Percentiles rank a stretch among this genome's conserved stretches.
Conservation (phyloP, 2,797 vertebrate species). For the Channallabes apus region DNA sequence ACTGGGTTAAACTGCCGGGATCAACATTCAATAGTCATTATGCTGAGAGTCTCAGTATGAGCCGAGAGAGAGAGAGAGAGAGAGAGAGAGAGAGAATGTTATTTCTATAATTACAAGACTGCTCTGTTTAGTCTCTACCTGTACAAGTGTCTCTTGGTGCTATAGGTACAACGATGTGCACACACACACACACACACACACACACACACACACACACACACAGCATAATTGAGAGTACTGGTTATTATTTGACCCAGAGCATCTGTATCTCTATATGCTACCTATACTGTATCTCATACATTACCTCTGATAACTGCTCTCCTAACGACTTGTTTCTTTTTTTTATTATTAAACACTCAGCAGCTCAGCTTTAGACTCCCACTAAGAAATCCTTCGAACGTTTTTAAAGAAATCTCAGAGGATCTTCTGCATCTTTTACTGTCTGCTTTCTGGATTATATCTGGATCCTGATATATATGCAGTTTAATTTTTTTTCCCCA, state of each 20-base stretch:
- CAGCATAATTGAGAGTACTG: not conserved
- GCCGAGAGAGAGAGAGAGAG: not conserved
- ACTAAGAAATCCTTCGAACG: not conserved
- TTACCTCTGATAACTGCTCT: not conserved
- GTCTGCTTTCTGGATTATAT: not conserved
- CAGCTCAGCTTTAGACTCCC: not conserved
- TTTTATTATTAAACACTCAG: not conserved
- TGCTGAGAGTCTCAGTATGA: constrained; percentile 12
- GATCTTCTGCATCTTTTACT: not conserved
- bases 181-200: not conserved
- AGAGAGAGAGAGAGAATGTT: not conserved
- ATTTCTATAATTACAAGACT: constrained; percentile 38
- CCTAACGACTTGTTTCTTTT: not conserved
- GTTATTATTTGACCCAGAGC: constrained; percentile 18
- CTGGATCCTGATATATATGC: too few species aligned
- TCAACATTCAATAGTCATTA: constrained; percentile 26
- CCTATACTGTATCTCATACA: not conserved
- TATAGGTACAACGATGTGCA: constrained; percentile 31
- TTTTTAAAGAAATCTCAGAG: not conserved
- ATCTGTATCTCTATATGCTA: not conserved
- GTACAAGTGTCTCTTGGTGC: constrained; percentile 27
- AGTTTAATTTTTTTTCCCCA: not conserved
- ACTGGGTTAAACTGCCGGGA: constrained; percentile 19
- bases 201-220: not conserved
- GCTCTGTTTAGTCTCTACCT: constrained; percentile 22